Evolutionary conservation across 2,797 vertebrate genomes (phyloP), one percentile per base, ranked within the genome.

Genomic region (Danio aesculapii): DNA sequence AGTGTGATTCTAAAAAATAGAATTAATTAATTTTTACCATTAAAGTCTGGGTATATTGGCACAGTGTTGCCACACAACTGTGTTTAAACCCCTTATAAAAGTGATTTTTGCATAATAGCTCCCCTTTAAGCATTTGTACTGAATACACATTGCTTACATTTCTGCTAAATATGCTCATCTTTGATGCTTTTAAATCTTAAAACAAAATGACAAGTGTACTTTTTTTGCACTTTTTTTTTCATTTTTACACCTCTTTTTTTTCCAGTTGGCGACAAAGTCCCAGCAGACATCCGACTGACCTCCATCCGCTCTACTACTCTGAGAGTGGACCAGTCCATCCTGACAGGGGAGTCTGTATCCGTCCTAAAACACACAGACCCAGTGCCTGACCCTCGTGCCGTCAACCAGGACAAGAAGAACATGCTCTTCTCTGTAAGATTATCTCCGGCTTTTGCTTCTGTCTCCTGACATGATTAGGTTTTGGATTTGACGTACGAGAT

Each of bases 371-470:
- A 95, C 90, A 95, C 93, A 0, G 94, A 95, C 84, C 94, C 94
- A 1, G 94, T 95, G 16, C 94, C 94, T 6, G 94, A 95, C 66
- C 94, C 94, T 41, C 86, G 94, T 14, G 94, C 94, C 10, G 94
- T 95, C 76, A 95, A 95, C 88, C 94, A 95, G 89, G 94, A 95
- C 90, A 95, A 95, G 90, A 95, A 95, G 87, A 95, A 95, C 90
- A 95, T 95, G 94, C 93, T 95, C 10, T 95, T 95, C 82, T 95
- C 94, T 79, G 94, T 95, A 88, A 93, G 94, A 90, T 21, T 49
- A 21, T 71, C 17, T 61, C 9, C 19, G 21, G n/a, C 75, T 64
- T 63, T 58, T 61, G 39, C 66, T 46, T 57, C n/a, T 21, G 17
- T 30, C 12, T 39, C 69, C 21, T 47, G 10, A 68, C 46, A 57